Evolutionary conservation across 2,797 vertebrate species (phyloP).

Genomic region (Glossophaga mutica): DNA sequence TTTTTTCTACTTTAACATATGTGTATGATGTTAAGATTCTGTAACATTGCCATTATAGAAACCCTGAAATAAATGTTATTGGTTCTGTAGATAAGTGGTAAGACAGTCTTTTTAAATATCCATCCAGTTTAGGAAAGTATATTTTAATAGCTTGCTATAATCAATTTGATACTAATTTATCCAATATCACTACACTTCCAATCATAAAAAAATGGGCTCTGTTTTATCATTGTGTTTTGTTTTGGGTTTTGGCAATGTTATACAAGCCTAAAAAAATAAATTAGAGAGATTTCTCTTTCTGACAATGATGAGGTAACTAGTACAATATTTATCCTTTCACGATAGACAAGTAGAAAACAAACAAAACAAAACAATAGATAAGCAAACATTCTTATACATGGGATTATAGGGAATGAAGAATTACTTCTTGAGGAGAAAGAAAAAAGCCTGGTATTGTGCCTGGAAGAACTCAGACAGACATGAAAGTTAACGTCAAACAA

Average conservation of each 20-base stretch:
- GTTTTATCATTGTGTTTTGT: not conserved
- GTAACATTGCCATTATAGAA: not conserved
- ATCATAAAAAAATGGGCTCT: not conserved
- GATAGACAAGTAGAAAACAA: not conserved
- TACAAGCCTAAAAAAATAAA: not conserved
- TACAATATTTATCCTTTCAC: not conserved
- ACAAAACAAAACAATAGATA: not conserved
- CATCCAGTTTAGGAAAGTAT: not conserved
- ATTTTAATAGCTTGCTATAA: not conserved
- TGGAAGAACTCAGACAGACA: not conserved
- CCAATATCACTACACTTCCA: not conserved
- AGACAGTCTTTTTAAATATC: not conserved
- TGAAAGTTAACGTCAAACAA: not conserved
- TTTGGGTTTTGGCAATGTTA: not conserved
- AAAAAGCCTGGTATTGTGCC: not conserved
- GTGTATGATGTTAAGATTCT: not conserved
- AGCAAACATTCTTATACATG: not conserved
- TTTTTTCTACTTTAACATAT: not conserved
- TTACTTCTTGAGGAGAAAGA: not conserved
- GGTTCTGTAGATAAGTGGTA: not conserved
- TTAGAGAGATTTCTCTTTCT: not conserved
- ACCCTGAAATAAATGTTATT: not conserved
- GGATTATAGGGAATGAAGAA: not conserved
- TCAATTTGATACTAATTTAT: not conserved
- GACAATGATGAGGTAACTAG: not conserved